Conservation (phyloP, 2,888 invertebrate species). For the Trissonchulus sp. region DNA sequence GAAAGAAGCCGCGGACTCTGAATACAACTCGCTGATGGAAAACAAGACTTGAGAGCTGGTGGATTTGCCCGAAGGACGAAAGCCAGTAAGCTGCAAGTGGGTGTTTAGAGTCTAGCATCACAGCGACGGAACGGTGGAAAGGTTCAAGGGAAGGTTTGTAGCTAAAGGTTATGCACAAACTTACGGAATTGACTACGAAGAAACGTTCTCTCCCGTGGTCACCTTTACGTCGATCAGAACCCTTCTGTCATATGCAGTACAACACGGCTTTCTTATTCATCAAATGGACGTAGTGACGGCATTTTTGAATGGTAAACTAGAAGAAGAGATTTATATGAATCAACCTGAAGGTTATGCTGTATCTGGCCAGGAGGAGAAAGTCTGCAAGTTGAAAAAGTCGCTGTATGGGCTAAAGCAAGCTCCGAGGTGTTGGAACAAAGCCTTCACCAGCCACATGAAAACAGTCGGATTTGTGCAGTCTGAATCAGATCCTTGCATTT, state of each 20-base stretch:
- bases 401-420: no score
- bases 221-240: not conserved
- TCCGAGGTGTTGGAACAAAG: no score
- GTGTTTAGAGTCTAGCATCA: not conserved
- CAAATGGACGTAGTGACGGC: no score
- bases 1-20: not conserved
- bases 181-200: not conserved
- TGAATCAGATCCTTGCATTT: no score
- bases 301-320: no score
- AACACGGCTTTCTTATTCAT: no score
- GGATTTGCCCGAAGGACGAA: not conserved
- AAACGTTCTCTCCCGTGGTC: not conserved
- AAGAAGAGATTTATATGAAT: no score
- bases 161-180: not conserved
- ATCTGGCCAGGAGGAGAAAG: no score
- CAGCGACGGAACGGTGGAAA: not conserved
- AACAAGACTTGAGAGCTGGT: not conserved
- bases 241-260: not conserved
- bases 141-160: not conserved
- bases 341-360: no score
- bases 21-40: constrained; percentile 1
- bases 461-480: no score
- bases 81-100: not conserved
- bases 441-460: no score
- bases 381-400: no score